A percentile compares a stretch with the other conserved stretches of the same genome.
phyloP scores from a whole-genome alignment of 2,797 vertebrate genomes.

The Karalla daura region DNA sequence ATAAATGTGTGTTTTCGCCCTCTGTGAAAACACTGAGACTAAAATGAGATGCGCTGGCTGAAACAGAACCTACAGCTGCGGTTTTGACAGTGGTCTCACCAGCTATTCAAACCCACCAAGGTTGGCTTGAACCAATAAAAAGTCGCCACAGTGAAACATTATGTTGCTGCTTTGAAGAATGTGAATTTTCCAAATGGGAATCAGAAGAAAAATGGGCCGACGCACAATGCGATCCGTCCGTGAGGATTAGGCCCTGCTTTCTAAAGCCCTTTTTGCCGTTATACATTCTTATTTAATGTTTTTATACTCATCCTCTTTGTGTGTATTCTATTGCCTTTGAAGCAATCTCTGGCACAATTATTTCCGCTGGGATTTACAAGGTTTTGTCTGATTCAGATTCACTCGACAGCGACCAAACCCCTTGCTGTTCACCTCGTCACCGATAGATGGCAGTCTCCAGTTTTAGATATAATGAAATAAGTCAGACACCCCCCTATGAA shows the following conservation, averaged over 20 bases:
- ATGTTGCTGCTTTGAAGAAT: background rate
- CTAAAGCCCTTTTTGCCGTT: no score
- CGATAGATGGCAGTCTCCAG: slow-evolving; percentile 56
- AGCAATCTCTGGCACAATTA: no score
- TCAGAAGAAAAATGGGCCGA: background rate
- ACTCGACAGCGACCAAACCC: background rate
- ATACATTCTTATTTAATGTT: no score
- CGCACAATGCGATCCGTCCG: background rate
- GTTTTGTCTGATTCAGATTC: no score
- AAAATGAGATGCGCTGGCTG: no score
- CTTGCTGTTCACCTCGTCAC: background rate
- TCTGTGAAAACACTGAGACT: slow-evolving; percentile 1
- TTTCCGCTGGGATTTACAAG: no score
- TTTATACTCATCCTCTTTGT: no score
- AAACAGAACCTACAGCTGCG: slow-evolving; percentile 10
- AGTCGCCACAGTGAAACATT: background rate
- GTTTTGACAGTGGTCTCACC: slow-evolving; percentile 15
- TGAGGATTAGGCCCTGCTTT: background rate
- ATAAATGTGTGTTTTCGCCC: slow-evolving; percentile 24
- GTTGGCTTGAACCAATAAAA: background rate
- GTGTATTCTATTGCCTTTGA: no score
- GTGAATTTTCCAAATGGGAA: background rate
- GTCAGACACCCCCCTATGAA: background rate
- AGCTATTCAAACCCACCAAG: slow-evolving; percentile 11
- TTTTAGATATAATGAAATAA: background rate